Conservation (phyloP, 2,888 invertebrate species). For the Ditylenchus weischeri region DNA sequence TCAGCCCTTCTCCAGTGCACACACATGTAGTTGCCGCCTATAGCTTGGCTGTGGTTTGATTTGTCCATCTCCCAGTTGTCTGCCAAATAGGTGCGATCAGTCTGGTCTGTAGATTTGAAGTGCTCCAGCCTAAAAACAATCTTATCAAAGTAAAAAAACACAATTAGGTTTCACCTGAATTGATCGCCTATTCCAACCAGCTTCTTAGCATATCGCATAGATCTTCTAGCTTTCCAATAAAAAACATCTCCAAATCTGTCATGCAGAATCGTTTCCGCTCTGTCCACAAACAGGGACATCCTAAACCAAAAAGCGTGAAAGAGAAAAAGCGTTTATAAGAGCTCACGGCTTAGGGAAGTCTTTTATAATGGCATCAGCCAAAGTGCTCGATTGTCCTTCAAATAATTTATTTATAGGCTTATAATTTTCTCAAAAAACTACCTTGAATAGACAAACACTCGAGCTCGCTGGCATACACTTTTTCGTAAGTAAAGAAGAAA, state of each 20-base stretch:
- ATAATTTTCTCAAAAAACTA: too few species aligned
- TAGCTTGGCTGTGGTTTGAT: conserved; percentile 52
- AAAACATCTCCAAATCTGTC: conserved; percentile 76
- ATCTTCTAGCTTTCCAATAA: conserved; percentile 76
- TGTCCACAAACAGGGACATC: conserved; percentile 61
- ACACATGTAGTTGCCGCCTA: conserved; percentile 71
- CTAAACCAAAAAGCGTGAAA: conserved; percentile 21
- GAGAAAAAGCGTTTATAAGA: neutral
- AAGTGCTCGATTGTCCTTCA: conserved; percentile 46
- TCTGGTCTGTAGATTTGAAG: conserved; percentile 44
- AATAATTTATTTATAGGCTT: too few species aligned
- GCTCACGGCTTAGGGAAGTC: conserved; percentile 28
- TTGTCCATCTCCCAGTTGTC: conserved; percentile 23
- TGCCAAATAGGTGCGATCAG: conserved; percentile 33
- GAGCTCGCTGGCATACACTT: conserved; percentile 69
- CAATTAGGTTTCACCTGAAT: conserved; percentile 62
- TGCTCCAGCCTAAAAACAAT: neutral
- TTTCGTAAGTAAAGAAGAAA: conserved; percentile 72
- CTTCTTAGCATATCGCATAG: conserved; percentile 79
- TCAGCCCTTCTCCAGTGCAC: conserved; percentile 84
- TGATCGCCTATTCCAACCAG: conserved; percentile 70
- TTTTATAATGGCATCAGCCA: conserved; percentile 38
- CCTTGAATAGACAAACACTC: conserved; percentile 71
- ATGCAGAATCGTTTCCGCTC: conserved; percentile 80
- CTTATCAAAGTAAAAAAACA: neutral